Percentiles rank a stretch among this genome's conserved stretches.
These are phyloP conservation scores for Murina feae DNA, from an alignment of 2,113 vertebrate genomes.

Conservation along the genomic window DNA sequence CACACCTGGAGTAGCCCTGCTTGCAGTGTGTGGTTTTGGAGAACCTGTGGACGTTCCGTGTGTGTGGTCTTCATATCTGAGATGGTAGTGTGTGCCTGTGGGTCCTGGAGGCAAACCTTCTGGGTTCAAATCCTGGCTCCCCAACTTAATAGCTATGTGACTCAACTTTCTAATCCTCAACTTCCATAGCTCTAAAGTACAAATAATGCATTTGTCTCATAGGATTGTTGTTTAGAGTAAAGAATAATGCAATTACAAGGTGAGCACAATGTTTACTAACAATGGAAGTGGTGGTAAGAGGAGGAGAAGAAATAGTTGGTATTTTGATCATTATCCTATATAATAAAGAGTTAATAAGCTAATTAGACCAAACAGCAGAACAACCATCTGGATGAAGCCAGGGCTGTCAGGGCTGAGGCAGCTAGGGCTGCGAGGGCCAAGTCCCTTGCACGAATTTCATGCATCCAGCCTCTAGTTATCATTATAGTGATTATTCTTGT, in stretches of 20 bases:
- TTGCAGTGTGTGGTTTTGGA: neutral
- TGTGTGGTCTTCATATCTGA: neutral
- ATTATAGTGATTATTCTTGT: neutral
- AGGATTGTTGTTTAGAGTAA: neutral
- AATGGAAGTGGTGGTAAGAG: neutral
- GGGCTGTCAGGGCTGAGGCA: too few relatives aligned
- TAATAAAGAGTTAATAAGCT: too few relatives aligned
- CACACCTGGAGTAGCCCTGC: neutral
- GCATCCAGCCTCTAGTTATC: neutral
- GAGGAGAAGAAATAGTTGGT: neutral
- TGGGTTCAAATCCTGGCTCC: neutral
- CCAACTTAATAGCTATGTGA: neutral
- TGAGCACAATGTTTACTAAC: neutral
- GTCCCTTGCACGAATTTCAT: too few relatives aligned
- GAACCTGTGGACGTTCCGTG: neutral
- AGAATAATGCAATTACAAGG: neutral
- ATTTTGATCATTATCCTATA: neutral
- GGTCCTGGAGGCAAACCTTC: neutral
- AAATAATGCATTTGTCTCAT: neutral
- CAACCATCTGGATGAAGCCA: too few relatives aligned
- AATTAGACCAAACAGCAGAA: neutral
- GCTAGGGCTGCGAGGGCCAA: too few relatives aligned
- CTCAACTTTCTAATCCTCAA: neutral
- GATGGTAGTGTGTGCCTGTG: fast-evolving
- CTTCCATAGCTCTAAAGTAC: neutral